Evolutionary conservation across 2,113 vertebrate genomes (phyloP).

Genomic region (human (Homo sapiens)): DNA sequence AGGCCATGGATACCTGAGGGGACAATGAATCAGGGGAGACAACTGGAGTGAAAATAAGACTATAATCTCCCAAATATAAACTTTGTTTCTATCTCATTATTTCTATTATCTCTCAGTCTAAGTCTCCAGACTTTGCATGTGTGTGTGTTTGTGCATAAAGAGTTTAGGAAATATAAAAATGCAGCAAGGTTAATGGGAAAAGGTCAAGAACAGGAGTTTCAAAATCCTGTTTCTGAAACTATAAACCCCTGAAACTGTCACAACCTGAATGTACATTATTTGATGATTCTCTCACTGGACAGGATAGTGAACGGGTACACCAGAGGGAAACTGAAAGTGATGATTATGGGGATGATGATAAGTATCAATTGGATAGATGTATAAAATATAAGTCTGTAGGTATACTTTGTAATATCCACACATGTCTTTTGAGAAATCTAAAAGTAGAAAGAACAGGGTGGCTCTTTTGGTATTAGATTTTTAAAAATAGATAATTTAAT

Average conservation of each 20-base stretch:
- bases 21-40: not conserved
- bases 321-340: fast-evolving
- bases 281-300: not conserved
- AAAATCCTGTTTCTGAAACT: not conserved
- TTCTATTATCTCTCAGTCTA: not conserved
- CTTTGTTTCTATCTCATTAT: not conserved
- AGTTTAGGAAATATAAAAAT: not conserved
- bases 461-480: not conserved
- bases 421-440: not conserved
- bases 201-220: not conserved
- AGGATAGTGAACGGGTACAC: not conserved
- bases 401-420: not conserved
- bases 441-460: not conserved
- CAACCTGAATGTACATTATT: not conserved
- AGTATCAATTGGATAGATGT: no score
- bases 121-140: not conserved
- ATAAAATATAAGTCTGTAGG: not conserved
- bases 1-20: not conserved
- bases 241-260: not conserved
- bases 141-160: not conserved
- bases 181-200: not conserved
- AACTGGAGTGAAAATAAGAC: not conserved
- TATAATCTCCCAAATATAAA: not conserved
- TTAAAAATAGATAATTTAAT: not conserved
- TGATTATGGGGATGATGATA: no score